These are phyloP conservation scores for Colistium nudipinnis DNA, from an alignment of 2,113 vertebrate species.

Conservation along the genomic window DNA sequence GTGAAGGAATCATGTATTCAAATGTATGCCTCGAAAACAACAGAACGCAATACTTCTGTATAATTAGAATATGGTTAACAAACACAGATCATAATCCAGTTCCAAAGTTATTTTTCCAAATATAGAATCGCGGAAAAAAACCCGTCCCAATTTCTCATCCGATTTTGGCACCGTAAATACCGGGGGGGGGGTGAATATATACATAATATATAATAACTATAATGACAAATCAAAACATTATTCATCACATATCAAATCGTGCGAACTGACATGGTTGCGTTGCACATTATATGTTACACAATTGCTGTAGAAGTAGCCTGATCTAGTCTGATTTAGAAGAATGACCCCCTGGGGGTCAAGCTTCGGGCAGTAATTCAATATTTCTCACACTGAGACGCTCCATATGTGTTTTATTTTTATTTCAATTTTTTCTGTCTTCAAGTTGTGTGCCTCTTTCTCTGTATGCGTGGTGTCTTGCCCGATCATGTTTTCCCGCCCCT, in stretches of 20 bases:
- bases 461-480: too few relatives aligned
- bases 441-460: conserved; percentile 43
- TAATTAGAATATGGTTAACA: too few relatives aligned
- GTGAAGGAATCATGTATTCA: too few relatives aligned
- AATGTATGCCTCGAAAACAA: too few relatives aligned
- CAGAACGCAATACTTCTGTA: too few relatives aligned
- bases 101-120: neutral
- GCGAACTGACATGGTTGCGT: neutral
- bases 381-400: conserved; percentile 5
- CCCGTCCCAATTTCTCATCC: too few relatives aligned
- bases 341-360: too few relatives aligned
- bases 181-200: too few relatives aligned
- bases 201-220: too few relatives aligned
- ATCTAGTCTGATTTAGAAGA: neutral
- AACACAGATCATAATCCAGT: neutral
- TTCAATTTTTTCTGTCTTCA: conserved; percentile 28
- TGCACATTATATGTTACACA: fast-evolving
- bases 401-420: conserved; percentile 2
- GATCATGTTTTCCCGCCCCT: too few relatives aligned
- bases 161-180: neutral
- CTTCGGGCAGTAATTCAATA: too few relatives aligned
- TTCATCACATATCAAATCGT: neutral
- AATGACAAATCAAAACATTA: neutral
- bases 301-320: neutral
- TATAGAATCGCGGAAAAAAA: too few relatives aligned